phyloP scores from a whole-genome alignment of 2,797 vertebrate species.

The Tachyglossus aculeatus region DNA sequence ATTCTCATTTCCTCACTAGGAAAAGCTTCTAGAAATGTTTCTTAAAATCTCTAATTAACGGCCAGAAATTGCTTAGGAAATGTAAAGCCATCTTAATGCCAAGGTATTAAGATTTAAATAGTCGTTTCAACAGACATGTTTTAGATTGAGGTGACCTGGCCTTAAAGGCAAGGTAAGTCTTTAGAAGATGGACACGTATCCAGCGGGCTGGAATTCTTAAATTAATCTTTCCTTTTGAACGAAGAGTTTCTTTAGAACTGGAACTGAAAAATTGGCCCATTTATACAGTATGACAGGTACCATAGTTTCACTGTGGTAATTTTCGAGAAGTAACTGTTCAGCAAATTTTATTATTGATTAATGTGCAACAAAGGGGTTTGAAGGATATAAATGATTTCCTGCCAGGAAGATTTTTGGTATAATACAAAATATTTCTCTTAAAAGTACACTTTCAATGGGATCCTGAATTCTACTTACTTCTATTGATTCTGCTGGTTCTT shows the following conservation, averaged over 20 bases:
- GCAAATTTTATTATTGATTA: not conserved
- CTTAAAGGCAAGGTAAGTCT: not conserved
- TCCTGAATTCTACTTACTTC: not conserved
- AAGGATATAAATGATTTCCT: not conserved
- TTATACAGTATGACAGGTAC: not conserved
- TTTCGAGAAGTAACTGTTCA: not conserved
- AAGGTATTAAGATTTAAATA: not conserved
- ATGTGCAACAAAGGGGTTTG: not conserved
- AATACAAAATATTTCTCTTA: not conserved
- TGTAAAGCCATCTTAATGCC: not conserved
- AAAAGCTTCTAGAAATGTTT: too few species aligned
- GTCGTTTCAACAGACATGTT: not conserved
- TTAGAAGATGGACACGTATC: not conserved
- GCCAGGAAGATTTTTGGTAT: not conserved
- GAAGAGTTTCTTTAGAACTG: not conserved
- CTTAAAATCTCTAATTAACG: too few species aligned
- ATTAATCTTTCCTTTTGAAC: slow-evolving; percentile 1
- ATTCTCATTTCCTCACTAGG: too few species aligned
- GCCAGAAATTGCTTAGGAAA: too few species aligned
- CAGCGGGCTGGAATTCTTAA: not conserved
- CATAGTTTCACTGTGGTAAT: not conserved
- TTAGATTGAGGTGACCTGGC: not conserved
- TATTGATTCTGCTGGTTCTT: not conserved
- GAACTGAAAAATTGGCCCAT: not conserved
- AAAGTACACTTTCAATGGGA: not conserved